A percentile compares a stretch with the other conserved stretches of the same genome.
Evolutionary conservation across 2,888 invertebrate genomes (phyloP).

Genomic region (Globia sparganii): DNA sequence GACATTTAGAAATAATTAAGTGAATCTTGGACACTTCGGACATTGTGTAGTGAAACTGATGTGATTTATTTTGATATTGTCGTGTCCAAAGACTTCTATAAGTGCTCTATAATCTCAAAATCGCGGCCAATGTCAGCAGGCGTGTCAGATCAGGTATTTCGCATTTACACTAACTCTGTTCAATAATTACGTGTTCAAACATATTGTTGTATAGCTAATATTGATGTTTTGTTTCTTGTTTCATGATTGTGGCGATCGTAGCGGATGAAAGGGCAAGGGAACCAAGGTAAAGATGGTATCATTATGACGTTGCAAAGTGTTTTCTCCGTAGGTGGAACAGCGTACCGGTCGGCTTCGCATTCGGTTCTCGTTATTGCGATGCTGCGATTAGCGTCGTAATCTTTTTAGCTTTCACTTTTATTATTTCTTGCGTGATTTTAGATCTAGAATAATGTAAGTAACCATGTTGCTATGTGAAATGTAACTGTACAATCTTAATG

Average conservation of each 20-base stretch:
- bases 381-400: slow-evolving; percentile 75
- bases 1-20: slow-evolving; percentile 81
- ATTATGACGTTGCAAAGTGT: slow-evolving; percentile 89
- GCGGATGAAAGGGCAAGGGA: slow-evolving; percentile 97
- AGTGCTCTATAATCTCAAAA: slow-evolving; percentile 90
- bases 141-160: slow-evolving; percentile 96
- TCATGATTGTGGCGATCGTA: slow-evolving; percentile 89
- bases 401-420: slow-evolving; percentile 76
- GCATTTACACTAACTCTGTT: slow-evolving; percentile 78
- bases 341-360: slow-evolving; percentile 84
- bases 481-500: slow-evolving; percentile 22
- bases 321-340: slow-evolving; percentile 82
- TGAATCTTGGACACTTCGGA: slow-evolving; percentile 84
- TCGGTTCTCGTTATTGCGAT: slow-evolving; percentile 75
- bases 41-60: slow-evolving; percentile 88
- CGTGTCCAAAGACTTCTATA: slow-evolving; percentile 85
- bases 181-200: slow-evolving; percentile 70
- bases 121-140: slow-evolving; percentile 96
- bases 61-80: slow-evolving; percentile 86
- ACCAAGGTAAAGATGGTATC: slow-evolving; percentile 92
- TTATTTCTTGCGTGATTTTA: slow-evolving; percentile 65
- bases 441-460: slow-evolving; percentile 35
- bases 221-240: slow-evolving; percentile 87
- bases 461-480: slow-evolving; percentile 23
- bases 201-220: slow-evolving; percentile 69